A percentile compares a stretch with the other conserved stretches of the same genome.
Evolutionary conservation across 2,113 vertebrate genomes (phyloP).

Genomic region (Sturnus vulgaris): DNA sequence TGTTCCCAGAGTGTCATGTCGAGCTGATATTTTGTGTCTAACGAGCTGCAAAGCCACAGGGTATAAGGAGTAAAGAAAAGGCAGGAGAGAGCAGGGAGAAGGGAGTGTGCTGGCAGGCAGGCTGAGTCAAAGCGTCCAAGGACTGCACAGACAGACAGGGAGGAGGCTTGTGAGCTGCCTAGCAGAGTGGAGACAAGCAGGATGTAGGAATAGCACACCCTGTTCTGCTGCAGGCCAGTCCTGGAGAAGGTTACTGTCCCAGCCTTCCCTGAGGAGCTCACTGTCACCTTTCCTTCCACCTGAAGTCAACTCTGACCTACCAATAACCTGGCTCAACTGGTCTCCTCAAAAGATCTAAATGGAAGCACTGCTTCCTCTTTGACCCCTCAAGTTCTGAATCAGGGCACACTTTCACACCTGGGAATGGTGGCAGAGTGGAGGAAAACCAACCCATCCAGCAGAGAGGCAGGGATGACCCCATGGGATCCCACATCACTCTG

Average conservation of each 20-base stretch:
- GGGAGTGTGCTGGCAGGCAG: neutral
- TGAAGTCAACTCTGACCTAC: neutral
- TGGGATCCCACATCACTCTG: rapidly evolving
- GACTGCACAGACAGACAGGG: neutral
- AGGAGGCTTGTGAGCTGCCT: neutral
- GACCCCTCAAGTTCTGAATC: neutral
- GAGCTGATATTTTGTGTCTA: constrained; percentile 20
- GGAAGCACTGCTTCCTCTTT: neutral
- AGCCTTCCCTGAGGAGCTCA: neutral
- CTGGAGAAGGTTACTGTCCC: neutral
- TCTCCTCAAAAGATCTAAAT: neutral
- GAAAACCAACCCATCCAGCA: neutral
- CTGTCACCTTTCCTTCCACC: neutral
- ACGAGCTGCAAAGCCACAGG: constrained; percentile 42
- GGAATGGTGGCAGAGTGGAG: neutral
- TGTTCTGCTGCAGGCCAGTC: neutral
- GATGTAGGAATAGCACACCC: neutral
- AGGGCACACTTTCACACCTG: neutral
- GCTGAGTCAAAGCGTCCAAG: neutral
- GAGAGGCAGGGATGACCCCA: neutral
- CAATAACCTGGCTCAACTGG: neutral
- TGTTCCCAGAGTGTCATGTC: constrained; percentile 25
- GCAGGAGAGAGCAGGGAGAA: neutral
- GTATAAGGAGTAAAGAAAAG: neutral
- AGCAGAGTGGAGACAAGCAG: neutral